phyloP scores from a whole-genome alignment of 2,888 invertebrate genomes.

The Ophion obscuratus region DNA sequence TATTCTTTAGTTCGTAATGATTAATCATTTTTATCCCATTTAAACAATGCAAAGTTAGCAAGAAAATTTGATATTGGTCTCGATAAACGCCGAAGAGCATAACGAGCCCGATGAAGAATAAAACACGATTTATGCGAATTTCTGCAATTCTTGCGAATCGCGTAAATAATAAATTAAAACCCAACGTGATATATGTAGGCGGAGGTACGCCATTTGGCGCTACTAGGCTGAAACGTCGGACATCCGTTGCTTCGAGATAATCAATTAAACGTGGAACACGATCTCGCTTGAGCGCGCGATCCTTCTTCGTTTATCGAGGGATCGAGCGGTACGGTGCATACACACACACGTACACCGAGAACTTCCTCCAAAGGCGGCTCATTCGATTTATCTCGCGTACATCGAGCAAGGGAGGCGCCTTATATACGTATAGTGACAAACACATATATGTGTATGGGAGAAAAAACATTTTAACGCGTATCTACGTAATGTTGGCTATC shows the following conservation, averaged over 20 bases:
- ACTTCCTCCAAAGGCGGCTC: slow-evolving; percentile 38
- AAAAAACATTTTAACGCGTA: not conserved
- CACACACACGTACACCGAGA: slow-evolving; percentile 2
- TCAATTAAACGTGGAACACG: slow-evolving; percentile 64
- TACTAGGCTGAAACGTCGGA: slow-evolving; percentile 47
- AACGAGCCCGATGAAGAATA: not conserved
- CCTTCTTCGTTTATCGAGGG: slow-evolving; percentile 65
- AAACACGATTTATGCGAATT: slow-evolving; percentile 32
- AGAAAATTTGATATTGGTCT: not conserved
- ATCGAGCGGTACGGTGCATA: slow-evolving; percentile 40
- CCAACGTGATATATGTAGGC: slow-evolving; percentile 33
- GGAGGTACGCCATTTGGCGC: slow-evolving; percentile 36
- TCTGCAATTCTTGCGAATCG: slow-evolving; percentile 31
- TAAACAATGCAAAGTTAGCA: too few relatives aligned
- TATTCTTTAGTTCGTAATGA: too few relatives aligned
- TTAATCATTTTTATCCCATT: too few relatives aligned
- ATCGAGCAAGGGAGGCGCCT: slow-evolving; percentile 10
- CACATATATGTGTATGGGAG: not conserved
- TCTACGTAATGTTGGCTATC: too few relatives aligned
- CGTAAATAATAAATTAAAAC: slow-evolving; percentile 55
- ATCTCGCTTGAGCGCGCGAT: slow-evolving; percentile 61
- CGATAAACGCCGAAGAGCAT: not conserved
- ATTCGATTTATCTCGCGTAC: slow-evolving; percentile 49
- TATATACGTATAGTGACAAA: too few relatives aligned
- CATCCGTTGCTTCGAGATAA: slow-evolving; percentile 60